Conservation (phyloP, 1,140 invertebrate species). For the Polypedilum pembai region DNA sequence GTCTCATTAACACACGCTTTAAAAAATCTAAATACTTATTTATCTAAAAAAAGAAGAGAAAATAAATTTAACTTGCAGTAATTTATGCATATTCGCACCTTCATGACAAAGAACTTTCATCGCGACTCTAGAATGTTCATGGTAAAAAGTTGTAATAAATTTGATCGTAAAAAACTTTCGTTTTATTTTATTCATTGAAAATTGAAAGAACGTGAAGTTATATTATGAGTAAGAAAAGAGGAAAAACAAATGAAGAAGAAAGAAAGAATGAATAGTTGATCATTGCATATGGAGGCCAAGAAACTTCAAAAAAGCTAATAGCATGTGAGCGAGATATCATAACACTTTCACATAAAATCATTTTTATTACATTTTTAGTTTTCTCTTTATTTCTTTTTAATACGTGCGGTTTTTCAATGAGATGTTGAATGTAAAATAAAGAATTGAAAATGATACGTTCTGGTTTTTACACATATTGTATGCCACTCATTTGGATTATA, state of each 20-base stretch:
- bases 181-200: not conserved
- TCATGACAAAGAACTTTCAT: not conserved
- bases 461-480: not conserved
- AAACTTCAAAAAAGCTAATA: not conserved
- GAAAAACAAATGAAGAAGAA: not conserved
- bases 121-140: not conserved
- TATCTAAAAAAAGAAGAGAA: not conserved
- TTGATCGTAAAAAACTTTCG: not conserved
- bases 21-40: not conserved
- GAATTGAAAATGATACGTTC: conserved; percentile 21
- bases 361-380: conserved; percentile 21
- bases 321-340: not conserved
- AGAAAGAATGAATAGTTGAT: not conserved
- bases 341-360: conserved; percentile 26
- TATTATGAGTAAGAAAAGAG: not conserved
- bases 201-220: conserved; percentile 27
- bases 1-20: no score
- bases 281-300: not conserved
- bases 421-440: not conserved
- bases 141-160: not conserved
- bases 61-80: not conserved
- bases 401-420: not conserved
- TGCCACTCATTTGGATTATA: not conserved
- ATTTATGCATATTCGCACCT: not conserved
- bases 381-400: not conserved